Conservation (phyloP, 2,888 invertebrate species). For the Andrena camellia region DNA sequence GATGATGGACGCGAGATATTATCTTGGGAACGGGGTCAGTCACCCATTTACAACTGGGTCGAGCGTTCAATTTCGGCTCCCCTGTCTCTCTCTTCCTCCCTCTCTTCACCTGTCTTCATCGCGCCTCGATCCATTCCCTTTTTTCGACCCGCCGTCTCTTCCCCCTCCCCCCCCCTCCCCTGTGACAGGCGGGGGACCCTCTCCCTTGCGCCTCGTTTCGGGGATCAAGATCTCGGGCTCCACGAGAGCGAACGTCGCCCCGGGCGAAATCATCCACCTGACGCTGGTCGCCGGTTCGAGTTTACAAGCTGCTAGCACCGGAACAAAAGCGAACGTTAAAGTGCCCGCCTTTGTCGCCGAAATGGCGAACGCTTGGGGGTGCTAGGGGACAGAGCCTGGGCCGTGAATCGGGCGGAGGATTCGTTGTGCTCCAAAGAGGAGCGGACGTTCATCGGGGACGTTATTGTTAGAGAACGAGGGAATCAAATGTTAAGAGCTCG, state of each 20-base stretch:
- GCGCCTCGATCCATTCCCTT: constrained; percentile 35
- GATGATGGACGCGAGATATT: constrained; percentile 77
- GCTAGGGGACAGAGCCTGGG: background rate
- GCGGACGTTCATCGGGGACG: constrained; percentile 17
- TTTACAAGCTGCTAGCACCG: constrained; percentile 8
- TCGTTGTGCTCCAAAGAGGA: no score
- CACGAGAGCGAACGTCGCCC: constrained; percentile 71
- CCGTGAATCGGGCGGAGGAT: background rate
- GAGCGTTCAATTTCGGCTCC: constrained; percentile 67
- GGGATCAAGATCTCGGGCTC: constrained; percentile 64
- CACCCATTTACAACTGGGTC: constrained; percentile 84
- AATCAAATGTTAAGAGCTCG: constrained; percentile 46
- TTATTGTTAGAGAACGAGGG: constrained; percentile 34
- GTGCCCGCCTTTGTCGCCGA: background rate
- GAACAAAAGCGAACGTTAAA: constrained; percentile 56
- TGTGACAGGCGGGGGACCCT: background rate
- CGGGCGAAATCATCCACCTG: constrained; percentile 69
- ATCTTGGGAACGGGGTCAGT: constrained; percentile 80
- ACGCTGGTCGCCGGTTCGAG: constrained; percentile 46
- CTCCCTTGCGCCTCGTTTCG: constrained; percentile 52
- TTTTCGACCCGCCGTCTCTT: constrained; percentile 21
- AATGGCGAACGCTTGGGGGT: no score
- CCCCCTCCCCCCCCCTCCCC: no score
- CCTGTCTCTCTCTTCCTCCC: constrained; percentile 40
- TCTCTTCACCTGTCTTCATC: constrained; percentile 45